Percentiles rank a stretch among this genome's conserved stretches.
Conservation (phyloP, 2,113 vertebrate species). For the Cyphomyrus plagiostoma region DNA sequence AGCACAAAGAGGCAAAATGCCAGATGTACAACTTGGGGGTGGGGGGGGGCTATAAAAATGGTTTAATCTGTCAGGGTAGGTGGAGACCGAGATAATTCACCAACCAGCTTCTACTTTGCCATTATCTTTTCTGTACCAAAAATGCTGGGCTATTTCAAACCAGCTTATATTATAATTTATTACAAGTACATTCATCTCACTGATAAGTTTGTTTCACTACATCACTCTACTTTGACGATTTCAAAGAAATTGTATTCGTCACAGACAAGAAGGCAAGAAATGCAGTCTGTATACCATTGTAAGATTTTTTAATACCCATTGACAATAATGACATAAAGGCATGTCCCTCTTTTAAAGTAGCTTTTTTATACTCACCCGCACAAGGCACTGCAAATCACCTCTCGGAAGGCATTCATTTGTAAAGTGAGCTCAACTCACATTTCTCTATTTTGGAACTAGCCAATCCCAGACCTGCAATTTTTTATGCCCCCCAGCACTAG, state of each 20-base stretch:
- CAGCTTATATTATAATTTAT: not conserved
- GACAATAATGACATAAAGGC: not conserved
- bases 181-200: not conserved
- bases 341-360: not conserved
- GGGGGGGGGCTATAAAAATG: not conserved
- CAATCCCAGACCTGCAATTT: not conserved
- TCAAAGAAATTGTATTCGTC: not conserved
- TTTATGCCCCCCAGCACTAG: not conserved
- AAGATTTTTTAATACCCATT: not conserved
- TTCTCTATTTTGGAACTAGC: not conserved
- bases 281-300: not conserved
- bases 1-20: not conserved
- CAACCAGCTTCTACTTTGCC: not conserved
- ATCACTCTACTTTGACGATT: not conserved
- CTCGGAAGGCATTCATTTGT: not conserved
- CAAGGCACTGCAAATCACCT: not conserved
- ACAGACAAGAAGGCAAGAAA: not conserved
- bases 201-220: not conserved
- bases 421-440: not conserved
- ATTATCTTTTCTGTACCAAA: not conserved
- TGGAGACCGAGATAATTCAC: not conserved
- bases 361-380: not conserved
- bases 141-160: not conserved
- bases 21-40: not conserved
- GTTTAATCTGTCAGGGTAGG: not conserved